These are phyloP conservation scores for Seira musarum DNA, from an alignment of 2,888 invertebrate genomes.

Conservation along the genomic window DNA sequence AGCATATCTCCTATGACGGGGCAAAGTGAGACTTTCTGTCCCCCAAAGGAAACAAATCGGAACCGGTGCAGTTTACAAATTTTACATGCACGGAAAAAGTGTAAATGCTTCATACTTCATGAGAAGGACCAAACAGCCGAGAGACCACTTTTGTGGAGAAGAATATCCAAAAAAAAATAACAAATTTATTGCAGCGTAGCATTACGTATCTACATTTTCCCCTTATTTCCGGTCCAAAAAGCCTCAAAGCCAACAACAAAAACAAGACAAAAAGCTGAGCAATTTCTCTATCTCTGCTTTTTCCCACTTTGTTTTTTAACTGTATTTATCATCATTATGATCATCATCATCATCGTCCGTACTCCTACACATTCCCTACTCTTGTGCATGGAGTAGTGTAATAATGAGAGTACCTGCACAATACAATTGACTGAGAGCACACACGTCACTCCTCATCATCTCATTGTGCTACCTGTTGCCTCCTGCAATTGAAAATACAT, in stretches of 20 bases:
- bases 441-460: slow-evolving; percentile 32
- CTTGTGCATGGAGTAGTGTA: neutral
- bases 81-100: slow-evolving; percentile 9
- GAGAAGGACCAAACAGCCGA: neutral
- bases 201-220: slow-evolving; percentile 29
- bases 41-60: slow-evolving; percentile 7
- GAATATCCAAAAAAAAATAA: neutral
- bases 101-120: neutral
- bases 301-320: slow-evolving; percentile 50
- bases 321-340: slow-evolving; percentile 8
- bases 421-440: neutral
- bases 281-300: slow-evolving; percentile 12
- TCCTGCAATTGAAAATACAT: slow-evolving; percentile 20
- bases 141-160: neutral
- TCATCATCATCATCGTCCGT: slow-evolving; percentile 16
- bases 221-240: slow-evolving; percentile 49
- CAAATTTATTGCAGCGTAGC: slow-evolving; percentile 20
- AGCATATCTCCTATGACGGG: neutral
- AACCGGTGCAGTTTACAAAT: slow-evolving; percentile 12
- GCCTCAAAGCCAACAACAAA: slow-evolving; percentile 29
- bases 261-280: slow-evolving; percentile 7
- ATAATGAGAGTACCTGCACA: slow-evolving; percentile 17
- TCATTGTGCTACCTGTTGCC: slow-evolving; percentile 40
- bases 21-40: slow-evolving; percentile 9
- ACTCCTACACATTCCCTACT: slow-evolving; percentile 23